Percentiles rank a stretch among this genome's conserved stretches.
Conservation (phyloP, 1,140 invertebrate species). For the Rhagoletis zephyria region DNA sequence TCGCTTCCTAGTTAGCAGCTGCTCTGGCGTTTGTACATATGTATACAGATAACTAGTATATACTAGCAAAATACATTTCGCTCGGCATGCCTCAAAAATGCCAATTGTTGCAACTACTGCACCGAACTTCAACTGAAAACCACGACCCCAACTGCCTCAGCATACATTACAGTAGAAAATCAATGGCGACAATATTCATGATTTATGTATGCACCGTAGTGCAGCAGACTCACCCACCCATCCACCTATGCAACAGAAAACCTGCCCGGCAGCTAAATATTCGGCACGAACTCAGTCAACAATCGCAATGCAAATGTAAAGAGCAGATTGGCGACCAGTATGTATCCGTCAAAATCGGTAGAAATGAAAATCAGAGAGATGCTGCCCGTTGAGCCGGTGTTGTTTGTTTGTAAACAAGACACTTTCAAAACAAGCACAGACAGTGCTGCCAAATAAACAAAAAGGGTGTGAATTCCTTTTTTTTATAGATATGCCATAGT, state of each 20-base stretch:
- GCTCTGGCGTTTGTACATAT: no score
- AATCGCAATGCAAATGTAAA: not conserved
- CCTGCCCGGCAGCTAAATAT: not conserved
- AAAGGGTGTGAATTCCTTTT: no score
- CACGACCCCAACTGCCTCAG: not conserved
- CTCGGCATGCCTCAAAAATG: not conserved
- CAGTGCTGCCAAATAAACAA: not conserved
- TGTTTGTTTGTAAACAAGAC: constrained; percentile 26
- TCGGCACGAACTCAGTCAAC: not conserved
- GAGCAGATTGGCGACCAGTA: not conserved
- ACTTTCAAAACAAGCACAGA: not conserved
- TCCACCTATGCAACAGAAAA: not conserved
- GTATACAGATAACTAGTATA: no score
- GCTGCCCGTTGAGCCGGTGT: not conserved
- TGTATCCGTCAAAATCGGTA: not conserved
- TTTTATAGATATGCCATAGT: no score
- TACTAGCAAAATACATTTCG: not conserved
- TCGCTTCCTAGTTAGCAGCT: constrained; percentile 29
- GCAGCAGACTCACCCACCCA: not conserved
- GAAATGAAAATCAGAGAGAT: not conserved
- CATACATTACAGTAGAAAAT: no score
- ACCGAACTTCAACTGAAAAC: not conserved
- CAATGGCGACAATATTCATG: not conserved
- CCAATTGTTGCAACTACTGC: not conserved
- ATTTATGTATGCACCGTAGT: not conserved